A percentile compares a stretch with the other conserved stretches of the same genome.
These are phyloP conservation scores for Orestias chungarensis DNA, from an alignment of 2,797 vertebrate species.

Conservation along the genomic window DNA sequence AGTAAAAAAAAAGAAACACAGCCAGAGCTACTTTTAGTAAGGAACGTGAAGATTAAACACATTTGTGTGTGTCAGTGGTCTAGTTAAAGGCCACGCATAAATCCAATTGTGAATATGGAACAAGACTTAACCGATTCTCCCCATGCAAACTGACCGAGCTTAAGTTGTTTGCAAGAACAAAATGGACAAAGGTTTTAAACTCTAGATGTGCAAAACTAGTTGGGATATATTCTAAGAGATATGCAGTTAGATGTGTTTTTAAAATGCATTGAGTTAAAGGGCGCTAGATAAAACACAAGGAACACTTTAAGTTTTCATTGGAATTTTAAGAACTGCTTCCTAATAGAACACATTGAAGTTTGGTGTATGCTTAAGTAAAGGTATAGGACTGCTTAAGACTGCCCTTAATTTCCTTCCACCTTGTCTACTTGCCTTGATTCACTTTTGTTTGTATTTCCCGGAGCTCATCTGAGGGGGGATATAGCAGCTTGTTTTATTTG, in stretches of 20 bases:
- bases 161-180: not conserved
- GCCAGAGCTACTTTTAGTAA: not conserved
- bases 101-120: not conserved
- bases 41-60: not conserved
- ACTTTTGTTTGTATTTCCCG: conserved; percentile 57
- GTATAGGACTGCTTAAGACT: conserved; percentile 51
- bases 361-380: not conserved
- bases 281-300: too few relatives aligned
- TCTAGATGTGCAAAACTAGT: not conserved
- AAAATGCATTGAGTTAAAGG: not conserved
- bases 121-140: not conserved
- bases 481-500: conserved; percentile 56
- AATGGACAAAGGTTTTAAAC: not conserved
- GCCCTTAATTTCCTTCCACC: conserved; percentile 32
- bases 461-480: conserved; percentile 51
- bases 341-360: not conserved
- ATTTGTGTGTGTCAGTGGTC: not conserved
- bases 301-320: too few relatives aligned
- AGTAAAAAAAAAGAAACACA: not conserved
- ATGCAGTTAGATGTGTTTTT: not conserved
- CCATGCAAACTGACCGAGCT: not conserved
- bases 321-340: too few relatives aligned
- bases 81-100: not conserved
- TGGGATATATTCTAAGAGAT: not conserved
- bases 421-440: conserved; percentile 40